A percentile compares a stretch with the other conserved stretches of the same genome.
phyloP scores from a whole-genome alignment of 2,888 invertebrate species.

The Cantharis flavilabris region DNA sequence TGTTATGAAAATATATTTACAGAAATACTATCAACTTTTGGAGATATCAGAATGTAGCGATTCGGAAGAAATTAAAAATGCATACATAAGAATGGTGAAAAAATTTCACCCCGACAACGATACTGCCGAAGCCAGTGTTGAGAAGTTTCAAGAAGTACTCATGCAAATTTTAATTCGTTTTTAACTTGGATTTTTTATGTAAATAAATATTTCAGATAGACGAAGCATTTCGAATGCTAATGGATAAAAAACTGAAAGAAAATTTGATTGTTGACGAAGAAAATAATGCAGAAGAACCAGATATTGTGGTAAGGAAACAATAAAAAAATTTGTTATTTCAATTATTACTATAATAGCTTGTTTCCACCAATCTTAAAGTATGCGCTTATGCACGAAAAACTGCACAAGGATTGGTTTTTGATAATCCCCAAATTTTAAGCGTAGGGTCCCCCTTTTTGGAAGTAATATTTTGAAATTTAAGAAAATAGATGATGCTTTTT shows the following conservation, averaged over 20 bases:
- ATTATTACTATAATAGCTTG: too few relatives aligned
- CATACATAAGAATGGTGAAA: constrained; percentile 78
- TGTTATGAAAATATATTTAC: constrained; percentile 33
- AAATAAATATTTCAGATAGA: constrained; percentile 60
- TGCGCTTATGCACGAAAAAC: too few relatives aligned
- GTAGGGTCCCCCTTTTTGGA: too few relatives aligned
- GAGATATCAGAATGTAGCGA: constrained; percentile 70
- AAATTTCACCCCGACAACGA: constrained; percentile 85
- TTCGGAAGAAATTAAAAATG: constrained; percentile 71
- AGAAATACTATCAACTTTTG: constrained; percentile 73
- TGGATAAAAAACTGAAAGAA: constrained; percentile 69
- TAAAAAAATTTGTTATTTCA: not conserved
- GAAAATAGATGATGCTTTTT: too few relatives aligned
- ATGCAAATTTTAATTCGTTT: constrained; percentile 8
- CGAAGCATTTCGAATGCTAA: constrained; percentile 73
- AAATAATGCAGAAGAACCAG: constrained; percentile 60
- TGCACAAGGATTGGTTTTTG: too few relatives aligned
- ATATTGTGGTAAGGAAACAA: constrained; percentile 61
- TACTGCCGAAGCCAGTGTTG: constrained; percentile 68
- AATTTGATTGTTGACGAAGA: constrained; percentile 58
- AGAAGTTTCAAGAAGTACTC: constrained; percentile 72
- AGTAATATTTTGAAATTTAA: too few relatives aligned
- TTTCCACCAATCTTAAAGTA: too few relatives aligned
- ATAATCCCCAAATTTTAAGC: too few relatives aligned
- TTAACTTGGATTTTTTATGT: not conserved